Evolutionary conservation across 2,888 invertebrate genomes (phyloP), one percentile per base, ranked within the genome.

Genomic region (Epicampocera succincta): DNA sequence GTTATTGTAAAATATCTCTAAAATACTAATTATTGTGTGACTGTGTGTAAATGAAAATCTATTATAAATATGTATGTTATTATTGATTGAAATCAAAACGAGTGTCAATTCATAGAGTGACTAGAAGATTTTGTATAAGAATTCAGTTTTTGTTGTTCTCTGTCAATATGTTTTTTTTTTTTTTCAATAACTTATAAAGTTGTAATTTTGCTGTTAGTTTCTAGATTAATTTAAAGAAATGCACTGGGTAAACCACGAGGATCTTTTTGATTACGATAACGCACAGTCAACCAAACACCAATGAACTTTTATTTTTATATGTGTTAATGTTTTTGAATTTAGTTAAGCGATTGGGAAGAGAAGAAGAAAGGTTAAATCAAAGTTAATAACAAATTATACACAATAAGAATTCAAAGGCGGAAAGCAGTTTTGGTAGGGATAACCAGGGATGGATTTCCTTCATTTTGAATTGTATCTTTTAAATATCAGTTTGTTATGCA

Each of bases 201-300:
- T 29, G 2, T 0, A 44, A 12, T 44, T 12, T 25, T 54, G 42
- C 63, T 71, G n/a, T 1, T 38, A 38, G 25, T 33, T 19, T 42
- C 15, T 60, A 19, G 25, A 56, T 48, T 33, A 66, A 74, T 87
- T 96, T 97, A 98, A 91, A 98, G 96, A 93, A 98, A 98, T 93
- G 98, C 98, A 93, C 97, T 97, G 90, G 98, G 97, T 93, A 98
- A 97, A 93, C 97, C 97, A 87, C 97, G 94, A 88, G 98, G 98
- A 93, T 98, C 98, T 95, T 98, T 98, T 93, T 98, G 98, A 93
- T 99, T 99, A 92, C 99, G 95, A 94, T 97, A 99, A 89, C 98
- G 95, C 91, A 98, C 95, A 88, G 98, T 98, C 94, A 99, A 84
- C 91, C 91, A 91, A 85, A 91, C 91, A 92, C 98, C 98, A 92